Evolutionary conservation across 1,140 invertebrate genomes (phyloP).

Genomic region (Sitophilus oryzae): DNA sequence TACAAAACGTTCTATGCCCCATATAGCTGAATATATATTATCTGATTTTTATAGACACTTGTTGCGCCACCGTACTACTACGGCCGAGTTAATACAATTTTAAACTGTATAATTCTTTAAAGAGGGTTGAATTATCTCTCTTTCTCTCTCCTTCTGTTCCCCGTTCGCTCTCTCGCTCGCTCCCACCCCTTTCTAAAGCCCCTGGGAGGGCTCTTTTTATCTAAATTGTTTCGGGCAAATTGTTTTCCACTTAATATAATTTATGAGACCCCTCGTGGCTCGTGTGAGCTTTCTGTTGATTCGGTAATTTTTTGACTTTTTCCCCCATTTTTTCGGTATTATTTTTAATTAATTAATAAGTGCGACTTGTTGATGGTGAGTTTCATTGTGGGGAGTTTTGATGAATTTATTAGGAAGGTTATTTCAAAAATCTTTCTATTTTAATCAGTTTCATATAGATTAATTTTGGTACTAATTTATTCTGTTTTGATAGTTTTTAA

Average conservation of each 20-base stretch:
- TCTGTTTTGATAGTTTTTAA: no score
- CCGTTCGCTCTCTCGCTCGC: no score
- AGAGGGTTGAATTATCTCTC: conserved; percentile 21
- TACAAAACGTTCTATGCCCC: conserved; percentile 20
- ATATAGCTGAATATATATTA: conserved; percentile 15
- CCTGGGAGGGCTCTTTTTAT: conserved; percentile 22
- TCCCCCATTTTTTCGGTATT: no score
- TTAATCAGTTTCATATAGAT: no score
- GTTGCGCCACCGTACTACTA: conserved; percentile 32
- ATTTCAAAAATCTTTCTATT: no score
- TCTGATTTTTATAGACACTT: conserved; percentile 41
- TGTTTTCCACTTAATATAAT: conserved; percentile 17
- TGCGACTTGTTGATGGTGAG: no score
- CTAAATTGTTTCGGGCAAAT: conserved; percentile 17
- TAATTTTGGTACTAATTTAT: no score
- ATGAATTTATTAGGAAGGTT: no score
- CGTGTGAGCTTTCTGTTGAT: not conserved
- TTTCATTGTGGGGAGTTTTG: no score
- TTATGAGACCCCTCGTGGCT: conserved; percentile 1
- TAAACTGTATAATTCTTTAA: conserved; percentile 33
- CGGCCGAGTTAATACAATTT: conserved; percentile 30
- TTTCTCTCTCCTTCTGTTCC: no score
- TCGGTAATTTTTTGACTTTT: not conserved
- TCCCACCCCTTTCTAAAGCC: no score
- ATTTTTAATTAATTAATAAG: no score